phyloP scores from a whole-genome alignment of 2,797 vertebrate genomes.

The Melanotaenia nigrans region DNA sequence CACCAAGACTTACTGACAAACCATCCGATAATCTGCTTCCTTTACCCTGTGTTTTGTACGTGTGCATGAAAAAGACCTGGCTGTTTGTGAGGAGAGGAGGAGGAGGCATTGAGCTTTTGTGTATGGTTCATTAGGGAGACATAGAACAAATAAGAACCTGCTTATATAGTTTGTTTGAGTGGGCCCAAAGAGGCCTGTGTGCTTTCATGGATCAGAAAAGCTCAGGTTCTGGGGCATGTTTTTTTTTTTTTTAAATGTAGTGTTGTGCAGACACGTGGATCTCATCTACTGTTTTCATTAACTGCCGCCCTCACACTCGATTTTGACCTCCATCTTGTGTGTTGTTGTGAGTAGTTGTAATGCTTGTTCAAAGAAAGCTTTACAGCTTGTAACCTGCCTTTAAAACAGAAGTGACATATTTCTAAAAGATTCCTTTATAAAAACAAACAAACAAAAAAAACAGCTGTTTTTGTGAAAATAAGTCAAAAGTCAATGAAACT shows the following conservation, averaged over 20 bases:
- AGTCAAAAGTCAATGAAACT: background rate
- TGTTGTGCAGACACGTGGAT: constrained; percentile 50
- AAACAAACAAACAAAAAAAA: background rate
- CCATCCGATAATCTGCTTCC: constrained; percentile 27
- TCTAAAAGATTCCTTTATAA: constrained; percentile 4
- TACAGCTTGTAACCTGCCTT: background rate
- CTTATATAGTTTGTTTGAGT: constrained; percentile 46
- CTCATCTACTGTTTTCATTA: constrained; percentile 44
- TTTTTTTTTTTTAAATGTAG: constrained; percentile 51
- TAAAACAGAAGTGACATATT: background rate
- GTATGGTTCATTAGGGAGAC: constrained; percentile 51
- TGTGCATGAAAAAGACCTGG: constrained; percentile 25
- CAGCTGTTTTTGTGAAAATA: constrained; percentile 10
- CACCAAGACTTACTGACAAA: constrained; percentile 28
- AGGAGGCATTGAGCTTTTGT: constrained; percentile 35
- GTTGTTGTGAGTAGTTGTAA: constrained; percentile 5
- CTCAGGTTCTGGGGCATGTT: constrained; percentile 60
- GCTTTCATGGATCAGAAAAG: constrained; percentile 55
- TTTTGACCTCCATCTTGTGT: constrained; percentile 40
- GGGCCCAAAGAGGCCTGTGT: constrained; percentile 56
- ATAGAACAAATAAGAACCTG: constrained; percentile 45
- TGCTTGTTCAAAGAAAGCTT: constrained; percentile 5
- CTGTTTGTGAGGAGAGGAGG: constrained; percentile 19
- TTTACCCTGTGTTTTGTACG: constrained; percentile 29
- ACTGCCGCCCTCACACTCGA: constrained; percentile 10